Conservation (phyloP, 2,113 vertebrate species). For the Sorex fumeus region DNA sequence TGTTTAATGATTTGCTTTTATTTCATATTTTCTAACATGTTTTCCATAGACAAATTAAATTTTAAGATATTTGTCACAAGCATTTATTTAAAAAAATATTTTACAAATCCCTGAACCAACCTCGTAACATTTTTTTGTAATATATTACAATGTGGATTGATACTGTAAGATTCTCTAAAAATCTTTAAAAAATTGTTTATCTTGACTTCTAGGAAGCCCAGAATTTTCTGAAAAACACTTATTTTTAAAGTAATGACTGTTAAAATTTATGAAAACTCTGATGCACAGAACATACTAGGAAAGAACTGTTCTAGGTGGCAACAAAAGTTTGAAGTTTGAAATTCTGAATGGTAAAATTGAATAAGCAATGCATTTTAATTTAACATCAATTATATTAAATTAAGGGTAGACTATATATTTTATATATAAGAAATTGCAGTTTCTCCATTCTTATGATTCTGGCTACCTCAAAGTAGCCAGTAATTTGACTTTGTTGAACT, state of each 20-base stretch:
- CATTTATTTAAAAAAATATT: background rate
- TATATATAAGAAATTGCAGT: constrained; percentile 15
- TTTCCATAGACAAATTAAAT: background rate
- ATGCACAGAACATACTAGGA: background rate
- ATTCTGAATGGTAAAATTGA: background rate
- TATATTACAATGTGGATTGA: background rate
- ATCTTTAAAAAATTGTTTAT: background rate
- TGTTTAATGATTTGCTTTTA: background rate
- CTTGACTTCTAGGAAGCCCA: background rate
- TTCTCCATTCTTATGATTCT: background rate
- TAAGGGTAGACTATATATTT: background rate
- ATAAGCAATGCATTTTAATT: constrained; percentile 18
- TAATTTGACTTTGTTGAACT: constrained; percentile 63
- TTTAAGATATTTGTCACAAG: background rate
- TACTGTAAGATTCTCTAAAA: background rate
- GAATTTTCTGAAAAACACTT: background rate
- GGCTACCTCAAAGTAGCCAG: background rate
- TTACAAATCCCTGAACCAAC: background rate
- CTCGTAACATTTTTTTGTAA: background rate
- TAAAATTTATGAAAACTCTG: background rate
- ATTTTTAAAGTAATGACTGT: background rate
- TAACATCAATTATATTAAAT: constrained; percentile 36
- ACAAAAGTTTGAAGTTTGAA: background rate
- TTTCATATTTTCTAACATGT: background rate
- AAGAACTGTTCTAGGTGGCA: background rate